Base-by-base conservation (phyloP, 2,113 vertebrate species). In the Poecilia latipinna region DNA sequence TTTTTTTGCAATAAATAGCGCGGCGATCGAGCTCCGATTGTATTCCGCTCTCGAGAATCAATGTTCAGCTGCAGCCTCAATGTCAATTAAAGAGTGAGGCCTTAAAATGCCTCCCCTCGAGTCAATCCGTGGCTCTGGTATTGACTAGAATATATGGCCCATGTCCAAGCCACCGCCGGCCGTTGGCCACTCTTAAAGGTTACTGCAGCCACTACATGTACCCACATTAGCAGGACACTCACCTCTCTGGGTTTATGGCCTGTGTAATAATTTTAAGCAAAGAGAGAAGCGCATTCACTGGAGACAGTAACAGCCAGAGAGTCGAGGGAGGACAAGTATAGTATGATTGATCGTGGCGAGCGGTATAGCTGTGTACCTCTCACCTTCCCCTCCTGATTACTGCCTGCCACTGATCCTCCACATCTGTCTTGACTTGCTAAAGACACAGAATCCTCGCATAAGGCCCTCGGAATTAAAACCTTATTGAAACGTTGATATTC, bases 231-330 rank as follows among this genome's bases (percentile, higher is more conserved):
- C 86, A 93, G 87, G 86, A 89, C 87, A 78, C 89, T 87, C 90
- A 90, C 86, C 87, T 87, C 87, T 89, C 87, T 72, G 86, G 87
- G 93, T 93, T 94, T 93, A 93, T 92, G 90, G 92, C 73, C 86
- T 92, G 92, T 90, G 86, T 92, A 91, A 92, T 92, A 90, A 93
- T 94, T 93, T 92, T 89, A 91, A 93, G 89, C 90, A 91, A 92
- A 93, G 90, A 91, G 91, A 92, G 86, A 86, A 84, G 90, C 74
- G 84, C 90, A 87, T 91, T 84, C 90, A 89, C 87, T 82, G 86
- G 91, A 92, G 91, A 92, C 91, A 86, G 90, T 90, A 92, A 90
- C 92, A 88, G 87, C 80, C 78, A 72, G 88, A 61, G 86, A 90
- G 87, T 88, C 77, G 85, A 89, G 88, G 90, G 91, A 93, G 89